phyloP scores from a whole-genome alignment of 1,140 invertebrate species.

The Heliothis virescens region DNA sequence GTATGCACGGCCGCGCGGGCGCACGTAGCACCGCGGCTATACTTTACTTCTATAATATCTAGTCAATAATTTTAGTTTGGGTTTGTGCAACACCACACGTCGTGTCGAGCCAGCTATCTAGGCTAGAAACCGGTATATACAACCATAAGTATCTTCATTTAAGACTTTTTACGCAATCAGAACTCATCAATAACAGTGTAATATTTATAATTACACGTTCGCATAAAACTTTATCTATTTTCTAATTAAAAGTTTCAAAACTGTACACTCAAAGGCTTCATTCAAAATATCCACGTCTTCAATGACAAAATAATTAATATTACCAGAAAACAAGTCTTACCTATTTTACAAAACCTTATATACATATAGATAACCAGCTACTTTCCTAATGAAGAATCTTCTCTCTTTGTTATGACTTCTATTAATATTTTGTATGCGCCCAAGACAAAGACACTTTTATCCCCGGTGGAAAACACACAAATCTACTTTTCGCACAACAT shows the following conservation, averaged over 20 bases:
- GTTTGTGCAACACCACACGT: slow-evolving; percentile 82
- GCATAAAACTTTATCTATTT: not conserved
- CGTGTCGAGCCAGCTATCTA: slow-evolving; percentile 67
- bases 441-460: too few relatives aligned
- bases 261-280: too few relatives aligned
- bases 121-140: slow-evolving; percentile 63
- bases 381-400: too few relatives aligned
- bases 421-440: too few relatives aligned
- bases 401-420: too few relatives aligned
- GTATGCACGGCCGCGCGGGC: slow-evolving; percentile 82
- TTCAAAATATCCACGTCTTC: too few relatives aligned
- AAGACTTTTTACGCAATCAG: slow-evolving; percentile 47
- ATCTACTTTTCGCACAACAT: too few relatives aligned
- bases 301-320: too few relatives aligned
- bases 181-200: slow-evolving; percentile 27
- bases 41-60: slow-evolving; percentile 83
- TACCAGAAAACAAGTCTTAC: too few relatives aligned
- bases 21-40: slow-evolving; percentile 81
- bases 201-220: slow-evolving; percentile 27
- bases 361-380: too few relatives aligned
- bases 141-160: slow-evolving; percentile 60
- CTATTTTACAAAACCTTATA: too few relatives aligned
- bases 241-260: not conserved
- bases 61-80: slow-evolving; percentile 83
- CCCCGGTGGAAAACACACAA: too few relatives aligned